Evolutionary conservation across 2,113 vertebrate species (phyloP).

Genomic region (Sardina pilchardus): DNA sequence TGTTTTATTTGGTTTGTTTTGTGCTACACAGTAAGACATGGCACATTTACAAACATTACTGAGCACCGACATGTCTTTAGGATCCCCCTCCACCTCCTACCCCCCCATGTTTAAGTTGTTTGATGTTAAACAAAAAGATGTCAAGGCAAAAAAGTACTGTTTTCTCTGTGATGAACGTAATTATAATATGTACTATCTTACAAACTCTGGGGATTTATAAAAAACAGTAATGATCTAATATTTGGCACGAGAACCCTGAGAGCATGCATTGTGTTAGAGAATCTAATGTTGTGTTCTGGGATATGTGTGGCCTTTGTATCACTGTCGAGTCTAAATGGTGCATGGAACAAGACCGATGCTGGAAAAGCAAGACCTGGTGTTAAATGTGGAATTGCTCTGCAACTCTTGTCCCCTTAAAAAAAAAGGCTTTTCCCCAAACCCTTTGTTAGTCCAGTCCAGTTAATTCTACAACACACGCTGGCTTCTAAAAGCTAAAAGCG

Average conservation of each 20-base stretch:
- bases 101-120: background rate
- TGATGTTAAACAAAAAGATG: constrained; percentile 28
- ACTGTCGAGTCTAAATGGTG: constrained; percentile 64
- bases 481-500: background rate
- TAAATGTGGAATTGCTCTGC: constrained; percentile 60
- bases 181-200: constrained; percentile 12
- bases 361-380: constrained; percentile 57
- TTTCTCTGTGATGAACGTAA: constrained; percentile 20
- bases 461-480: background rate
- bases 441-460: background rate
- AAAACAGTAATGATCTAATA: background rate
- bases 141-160: constrained; percentile 36
- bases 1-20: background rate
- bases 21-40: background rate
- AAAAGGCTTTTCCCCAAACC: background rate
- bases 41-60: background rate
- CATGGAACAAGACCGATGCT: constrained; percentile 58
- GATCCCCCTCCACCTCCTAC: background rate
- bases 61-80: background rate
- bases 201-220: background rate
- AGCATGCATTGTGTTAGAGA: constrained; percentile 73
- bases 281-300: constrained; percentile 64
- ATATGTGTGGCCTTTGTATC: constrained; percentile 68
- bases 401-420: background rate
- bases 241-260: constrained; percentile 59